Evolutionary conservation across 2,888 invertebrate genomes (phyloP).

Genomic region (Nudaria mundana): DNA sequence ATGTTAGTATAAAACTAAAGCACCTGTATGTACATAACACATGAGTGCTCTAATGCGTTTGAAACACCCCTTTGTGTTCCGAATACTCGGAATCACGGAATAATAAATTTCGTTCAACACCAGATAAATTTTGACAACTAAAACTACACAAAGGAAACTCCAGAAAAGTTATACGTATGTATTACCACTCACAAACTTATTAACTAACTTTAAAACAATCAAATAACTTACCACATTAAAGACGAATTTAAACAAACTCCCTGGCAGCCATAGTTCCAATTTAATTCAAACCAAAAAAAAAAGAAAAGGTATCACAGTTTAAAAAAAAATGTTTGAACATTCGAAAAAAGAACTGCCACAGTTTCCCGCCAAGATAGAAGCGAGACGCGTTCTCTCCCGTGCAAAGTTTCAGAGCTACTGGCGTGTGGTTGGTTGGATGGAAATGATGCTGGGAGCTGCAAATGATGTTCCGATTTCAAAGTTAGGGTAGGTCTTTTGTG

Average conservation of each 20-base stretch:
- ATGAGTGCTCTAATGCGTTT: not conserved
- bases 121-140: conserved; percentile 29
- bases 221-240: conserved; percentile 25
- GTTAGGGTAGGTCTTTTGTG: conserved; percentile 34
- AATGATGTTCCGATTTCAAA: conserved; percentile 59
- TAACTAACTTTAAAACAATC: conserved; percentile 9
- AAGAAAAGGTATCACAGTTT: too few relatives aligned
- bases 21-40: conserved; percentile 1
- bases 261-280: conserved; percentile 7
- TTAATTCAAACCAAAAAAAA: conserved; percentile 13
- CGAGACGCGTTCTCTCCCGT: conserved; percentile 39
- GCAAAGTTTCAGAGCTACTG: conserved; percentile 50
- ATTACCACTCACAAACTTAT: conserved; percentile 30
- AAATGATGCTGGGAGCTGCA: too few relatives aligned
- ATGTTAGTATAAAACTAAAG: conserved; percentile 1
- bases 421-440: conserved; percentile 27
- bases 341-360: conserved; percentile 46
- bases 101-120: conserved; percentile 24
- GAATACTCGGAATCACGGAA: conserved; percentile 1
- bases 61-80: not conserved
- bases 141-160: conserved; percentile 12
- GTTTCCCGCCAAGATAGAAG: conserved; percentile 45
- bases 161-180: conserved; percentile 31
- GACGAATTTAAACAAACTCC: conserved; percentile 8
- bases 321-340: conserved; percentile 23